A percentile compares a stretch with the other conserved stretches of the same genome.
These are phyloP conservation scores for Anseranas semipalmata DNA, from an alignment of 2,113 vertebrate species.

Conservation along the genomic window DNA sequence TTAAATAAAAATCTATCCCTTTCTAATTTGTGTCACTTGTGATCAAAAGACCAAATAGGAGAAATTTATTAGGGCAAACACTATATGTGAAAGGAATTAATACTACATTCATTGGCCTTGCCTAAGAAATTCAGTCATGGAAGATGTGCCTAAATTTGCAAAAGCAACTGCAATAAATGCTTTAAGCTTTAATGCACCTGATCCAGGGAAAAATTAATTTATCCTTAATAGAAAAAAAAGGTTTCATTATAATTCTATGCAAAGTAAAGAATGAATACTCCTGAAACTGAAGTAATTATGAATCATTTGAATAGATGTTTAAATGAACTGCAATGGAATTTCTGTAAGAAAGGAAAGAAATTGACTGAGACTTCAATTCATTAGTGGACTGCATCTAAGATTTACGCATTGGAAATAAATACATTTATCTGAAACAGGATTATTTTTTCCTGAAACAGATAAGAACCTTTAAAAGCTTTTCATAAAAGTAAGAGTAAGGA, in stretches of 20 bases:
- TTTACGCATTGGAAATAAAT: not conserved
- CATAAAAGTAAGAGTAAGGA: not conserved
- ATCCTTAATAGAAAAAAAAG: slow-evolving; percentile 27
- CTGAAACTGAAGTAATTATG: slow-evolving; percentile 46
- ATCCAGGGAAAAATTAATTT: slow-evolving; percentile 47
- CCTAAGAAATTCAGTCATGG: slow-evolving; percentile 20
- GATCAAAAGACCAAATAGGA: slow-evolving; percentile 3
- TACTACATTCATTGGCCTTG: slow-evolving; percentile 20
- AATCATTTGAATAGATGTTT: slow-evolving; percentile 21
- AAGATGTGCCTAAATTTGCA: slow-evolving; percentile 53
- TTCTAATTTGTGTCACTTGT: not conserved
- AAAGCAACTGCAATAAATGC: slow-evolving; percentile 44
- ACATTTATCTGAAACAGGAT: not conserved
- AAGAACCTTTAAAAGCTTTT: not conserved
- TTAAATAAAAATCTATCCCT: not conserved
- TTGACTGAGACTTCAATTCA: not conserved
- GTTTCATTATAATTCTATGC: slow-evolving; percentile 33
- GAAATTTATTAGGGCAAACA: slow-evolving; percentile 13
- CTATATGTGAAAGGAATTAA: slow-evolving; percentile 24
- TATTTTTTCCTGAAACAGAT: not conserved
- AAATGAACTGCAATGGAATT: not conserved
- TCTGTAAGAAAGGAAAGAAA: not conserved
- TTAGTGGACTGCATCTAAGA: not conserved
- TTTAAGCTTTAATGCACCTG: slow-evolving; percentile 55
- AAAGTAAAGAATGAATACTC: slow-evolving; percentile 31